Evolutionary conservation across 1,140 invertebrate species (phyloP), one percentile per base, ranked within the genome.

Genomic region (Drosophila busckii): DNA sequence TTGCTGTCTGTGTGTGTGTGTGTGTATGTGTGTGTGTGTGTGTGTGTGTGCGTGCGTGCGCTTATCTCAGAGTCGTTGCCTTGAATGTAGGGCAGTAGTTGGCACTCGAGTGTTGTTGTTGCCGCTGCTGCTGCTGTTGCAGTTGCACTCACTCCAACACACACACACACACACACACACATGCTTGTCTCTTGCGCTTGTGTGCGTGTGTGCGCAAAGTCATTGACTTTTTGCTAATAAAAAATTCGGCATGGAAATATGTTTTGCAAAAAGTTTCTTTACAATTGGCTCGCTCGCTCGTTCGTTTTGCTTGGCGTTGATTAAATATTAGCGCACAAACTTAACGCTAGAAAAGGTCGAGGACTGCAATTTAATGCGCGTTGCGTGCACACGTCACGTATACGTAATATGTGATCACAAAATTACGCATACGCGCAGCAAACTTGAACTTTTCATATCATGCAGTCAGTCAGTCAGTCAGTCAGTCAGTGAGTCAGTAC

Each of bases 51-150:
- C 40, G 45, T 56, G 26, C 40, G 26, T 58, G 71, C 52, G 73
- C 71, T 78, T 80, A 80, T 78, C 73, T 80, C 68, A 61, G 73
- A 71, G 73, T 78, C 73, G 73, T 78, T 78, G 73, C 73, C 73
- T 78, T 78, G 73, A 78, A 78, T 78, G 73, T 78, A 78, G 73
- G 73, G 73, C 73, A 78, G 73, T 78, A 80, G 73, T 76, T 75
- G 71, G 73, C 71, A 80, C 73, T 78, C 73, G 63, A 78, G 63
- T 52, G 42, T 54, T 48, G 70, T 65, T 73, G 70, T 38, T 53
- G 66, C 54, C 49, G 62, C 31, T 45, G 63, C 16, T 28, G 55
- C 44, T 49, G 42, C 7, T 26, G 53, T 41, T 19, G 53, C 12
- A 20, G 63, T 50, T 52, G 54, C 13, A 42, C n/a, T 19, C 4